Evolutionary conservation across 2,888 invertebrate species (phyloP), one percentile per base, ranked within the genome.

Genomic region (Troides oblongomaculatus): DNA sequence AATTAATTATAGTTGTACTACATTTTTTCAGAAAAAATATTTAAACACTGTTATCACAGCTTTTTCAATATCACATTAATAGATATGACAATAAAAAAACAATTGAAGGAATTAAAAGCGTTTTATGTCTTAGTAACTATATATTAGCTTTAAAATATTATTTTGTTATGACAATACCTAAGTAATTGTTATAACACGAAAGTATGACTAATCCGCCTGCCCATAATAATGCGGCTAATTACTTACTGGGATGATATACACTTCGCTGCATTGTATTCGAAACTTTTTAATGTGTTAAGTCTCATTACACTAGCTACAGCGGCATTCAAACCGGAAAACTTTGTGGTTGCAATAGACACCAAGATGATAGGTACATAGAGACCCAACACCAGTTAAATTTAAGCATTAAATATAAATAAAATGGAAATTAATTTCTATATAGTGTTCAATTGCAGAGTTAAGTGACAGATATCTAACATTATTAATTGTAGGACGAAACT

Each of bases 11-110:
- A 53, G n/a, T n/a, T 53, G 53, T 53, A 53, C 53, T 53, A 8
- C 18, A n/a, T 53, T 7, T 53, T n/a, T 53, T 53, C 14, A 46
- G n/a, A 53, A 53, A 53, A 18, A 7, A 53, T 12, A 53, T 7
- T 53, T n/a, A 53, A 53, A 53, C 18, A 70, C 70, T 72, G 74
- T 75, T 78, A 79, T 79, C 79, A 77, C 79, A 79, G 76, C 63
- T 71, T 62, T 46, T 61, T 74, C 62, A 69, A 53, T 61, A 73
- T 72, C 72, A 66, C 25, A 59, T 69, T 60, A 69, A 68, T 69
- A 71, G 67, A 53, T 64, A 62, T 70, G n/a, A 59, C 63, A 64
- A 59, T 60, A n/a, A 1, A 53, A 7, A 71, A 25, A 36, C 23
- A 43, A 50, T 58, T 59, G 17, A 23, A 62, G 6, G 39, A 67